A percentile compares a stretch with the other conserved stretches of the same genome.
These are phyloP conservation scores for Dichetophora obliterata DNA, from an alignment of 2,888 invertebrate genomes.

Conservation along the genomic window DNA sequence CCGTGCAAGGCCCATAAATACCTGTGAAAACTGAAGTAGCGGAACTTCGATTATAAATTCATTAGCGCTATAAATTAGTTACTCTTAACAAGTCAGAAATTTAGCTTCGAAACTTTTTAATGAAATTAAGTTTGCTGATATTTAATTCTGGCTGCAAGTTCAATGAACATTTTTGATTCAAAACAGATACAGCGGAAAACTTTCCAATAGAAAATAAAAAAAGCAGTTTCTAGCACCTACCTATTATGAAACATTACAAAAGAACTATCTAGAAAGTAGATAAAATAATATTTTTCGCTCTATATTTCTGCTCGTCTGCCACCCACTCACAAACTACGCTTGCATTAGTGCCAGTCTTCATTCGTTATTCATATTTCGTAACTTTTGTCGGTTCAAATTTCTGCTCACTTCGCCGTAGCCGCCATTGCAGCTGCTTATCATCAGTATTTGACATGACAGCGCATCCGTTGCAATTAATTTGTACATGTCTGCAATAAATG, in stretches of 20 bases:
- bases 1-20: no score
- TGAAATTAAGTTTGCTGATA: no score
- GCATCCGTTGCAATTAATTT: conserved; percentile 38
- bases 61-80: no score
- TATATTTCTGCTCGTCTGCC: background rate
- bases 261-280: background rate
- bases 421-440: background rate
- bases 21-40: no score
- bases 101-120: no score
- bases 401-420: background rate
- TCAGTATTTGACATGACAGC: conserved; percentile 35
- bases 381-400: conserved; percentile 29
- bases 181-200: no score
- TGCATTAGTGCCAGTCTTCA: background rate
- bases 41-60: no score
- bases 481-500: background rate
- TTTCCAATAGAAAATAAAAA: no score
- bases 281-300: background rate
- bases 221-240: no score
- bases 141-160: no score
- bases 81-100: no score
- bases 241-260: background rate
- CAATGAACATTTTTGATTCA: no score
- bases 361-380: background rate
- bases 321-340: background rate